Evolutionary conservation across 2,113 vertebrate species (phyloP).

Genomic region (Chaetodon trifascialis): DNA sequence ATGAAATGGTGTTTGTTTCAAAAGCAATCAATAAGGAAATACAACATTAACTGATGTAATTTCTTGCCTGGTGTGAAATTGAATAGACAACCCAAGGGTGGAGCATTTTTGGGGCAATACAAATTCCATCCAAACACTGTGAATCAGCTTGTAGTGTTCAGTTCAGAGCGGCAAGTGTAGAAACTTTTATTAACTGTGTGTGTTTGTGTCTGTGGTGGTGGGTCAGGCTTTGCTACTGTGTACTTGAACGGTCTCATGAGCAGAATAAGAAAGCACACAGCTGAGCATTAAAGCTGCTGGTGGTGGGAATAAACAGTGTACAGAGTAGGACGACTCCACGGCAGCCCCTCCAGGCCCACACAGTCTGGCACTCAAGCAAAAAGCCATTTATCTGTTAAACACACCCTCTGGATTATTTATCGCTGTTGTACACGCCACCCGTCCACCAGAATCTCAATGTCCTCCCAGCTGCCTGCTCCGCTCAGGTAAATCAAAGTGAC

Average conservation of each 20-base stretch:
- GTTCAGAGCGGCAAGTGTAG: neutral
- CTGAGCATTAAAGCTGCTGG: constrained; percentile 55
- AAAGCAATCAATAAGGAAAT: constrained; percentile 43
- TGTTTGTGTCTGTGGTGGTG: neutral
- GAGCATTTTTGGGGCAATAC: constrained; percentile 1
- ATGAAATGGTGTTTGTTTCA: constrained; percentile 17
- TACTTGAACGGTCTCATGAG: constrained; percentile 37
- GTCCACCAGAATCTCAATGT: constrained; percentile 72
- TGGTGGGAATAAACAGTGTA: constrained; percentile 55
- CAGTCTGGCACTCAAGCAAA: constrained; percentile 75
- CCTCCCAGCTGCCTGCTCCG: constrained; percentile 60
- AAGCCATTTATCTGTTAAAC: constrained; percentile 83
- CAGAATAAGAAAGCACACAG: constrained; percentile 26
- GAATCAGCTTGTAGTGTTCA: constrained; percentile 25
- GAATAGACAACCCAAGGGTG: constrained; percentile 19
- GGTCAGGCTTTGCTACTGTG: constrained; percentile 27
- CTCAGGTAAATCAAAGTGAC: constrained; percentile 86
- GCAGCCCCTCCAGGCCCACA: constrained; percentile 52
- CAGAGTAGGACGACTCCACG: constrained; percentile 26
- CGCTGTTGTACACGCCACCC: constrained; percentile 66
- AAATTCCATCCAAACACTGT: constrained; percentile 13
- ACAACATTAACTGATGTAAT: constrained; percentile 36
- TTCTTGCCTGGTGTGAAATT: constrained; percentile 38
- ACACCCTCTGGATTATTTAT: constrained; percentile 82
- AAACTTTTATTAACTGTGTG: constrained; percentile 39